Conservation (phyloP, 2,797 vertebrate genomes). For the Manis crassicaudata region DNA sequence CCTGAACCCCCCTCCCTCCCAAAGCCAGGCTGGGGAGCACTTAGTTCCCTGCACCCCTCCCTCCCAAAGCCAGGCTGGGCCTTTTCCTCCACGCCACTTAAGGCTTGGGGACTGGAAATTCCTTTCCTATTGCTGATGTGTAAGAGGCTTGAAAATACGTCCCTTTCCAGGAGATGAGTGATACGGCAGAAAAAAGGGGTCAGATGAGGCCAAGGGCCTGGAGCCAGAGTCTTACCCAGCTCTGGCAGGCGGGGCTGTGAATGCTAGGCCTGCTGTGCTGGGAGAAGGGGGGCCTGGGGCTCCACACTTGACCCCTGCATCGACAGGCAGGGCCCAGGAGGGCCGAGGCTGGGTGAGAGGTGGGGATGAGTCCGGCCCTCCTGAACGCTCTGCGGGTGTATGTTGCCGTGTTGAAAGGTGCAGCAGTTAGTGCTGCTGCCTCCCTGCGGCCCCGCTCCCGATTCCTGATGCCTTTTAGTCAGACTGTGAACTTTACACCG, state of each 20-base stretch:
- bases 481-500: background rate
- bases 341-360: no score
- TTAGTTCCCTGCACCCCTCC: no score
- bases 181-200: constrained; percentile 28
- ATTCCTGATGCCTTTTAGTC: background rate
- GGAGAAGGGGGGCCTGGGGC: background rate
- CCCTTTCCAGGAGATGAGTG: constrained; percentile 59
- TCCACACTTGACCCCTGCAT: background rate
- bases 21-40: background rate
- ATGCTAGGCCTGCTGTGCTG: background rate
- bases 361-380: background rate
- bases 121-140: constrained; percentile 50
- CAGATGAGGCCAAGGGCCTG: constrained; percentile 43
- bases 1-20: background rate
- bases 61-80: background rate
- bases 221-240: constrained; percentile 54
- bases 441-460: background rate
- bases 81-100: constrained; percentile 5
- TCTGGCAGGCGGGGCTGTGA: background rate
- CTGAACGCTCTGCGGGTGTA: background rate
- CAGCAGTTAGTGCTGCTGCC: rapidly evolving
- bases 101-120: constrained; percentile 13
- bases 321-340: background rate
- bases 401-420: background rate
- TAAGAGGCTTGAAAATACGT: constrained; percentile 21